Evolutionary conservation across 2,888 invertebrate species (phyloP), one percentile per base, ranked within the genome.

Genomic region (Liposcelis brunnea): DNA sequence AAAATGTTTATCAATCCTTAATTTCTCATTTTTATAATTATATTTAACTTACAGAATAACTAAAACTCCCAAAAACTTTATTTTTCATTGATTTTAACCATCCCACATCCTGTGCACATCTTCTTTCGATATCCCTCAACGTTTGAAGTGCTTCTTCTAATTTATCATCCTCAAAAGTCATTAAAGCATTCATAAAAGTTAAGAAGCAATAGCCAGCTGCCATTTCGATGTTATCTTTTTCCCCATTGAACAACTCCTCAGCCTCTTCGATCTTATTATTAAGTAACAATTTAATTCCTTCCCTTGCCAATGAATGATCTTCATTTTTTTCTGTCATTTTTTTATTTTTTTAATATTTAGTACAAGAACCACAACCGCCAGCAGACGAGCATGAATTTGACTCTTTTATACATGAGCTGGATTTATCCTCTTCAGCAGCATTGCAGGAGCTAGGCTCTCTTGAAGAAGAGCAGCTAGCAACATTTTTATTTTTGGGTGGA

Each of bases 141-240:
- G 68, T 61, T 45, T 65, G 58, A 49, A 70, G 62, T 2, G 77
- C 75, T 50, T 68, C 62, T 19, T 65, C 64, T 19, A 79, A 63
- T 59, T 74, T 75, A 33, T 75, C 75, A 15, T 77, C 75, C 58
- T 79, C 78, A 58, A 75, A 77, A 8, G 75, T 74, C 72, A 78
- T 76, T 43, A 78, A 56, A 1, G 77, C 77, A 62, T 77, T 75
- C 66, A 68, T 65, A 50, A 68, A 67, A 6, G 62, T 57, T 15
- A 66, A 60, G 49, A 66, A 68, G 49, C 67, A 67, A 49, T 63
- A 59, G 5, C 67, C 67, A 19, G 66, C 64, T 44, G 65, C 64
- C 49, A 66, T 59, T 47, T 67, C 67, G 48, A 67, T 62, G 49
- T 63, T 66, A 44, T 65, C 57, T 15, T 64, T 59, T 42, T 61